These are phyloP conservation scores for Microctonus aethiopoides DNA, from an alignment of 2,888 invertebrate species.

Conservation along the genomic window DNA sequence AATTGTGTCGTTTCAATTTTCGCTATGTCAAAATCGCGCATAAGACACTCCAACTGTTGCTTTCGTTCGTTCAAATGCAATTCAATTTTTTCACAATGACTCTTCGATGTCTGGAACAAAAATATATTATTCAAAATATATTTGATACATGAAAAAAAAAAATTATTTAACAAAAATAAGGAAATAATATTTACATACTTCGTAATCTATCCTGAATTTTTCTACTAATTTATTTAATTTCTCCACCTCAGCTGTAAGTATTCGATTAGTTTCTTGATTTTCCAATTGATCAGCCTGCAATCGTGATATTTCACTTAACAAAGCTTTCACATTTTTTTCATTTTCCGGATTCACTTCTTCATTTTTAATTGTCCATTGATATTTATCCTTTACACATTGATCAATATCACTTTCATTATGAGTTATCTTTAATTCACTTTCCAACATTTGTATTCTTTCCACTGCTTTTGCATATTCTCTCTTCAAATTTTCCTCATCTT, in stretches of 20 bases:
- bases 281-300: constrained; percentile 47
- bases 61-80: constrained; percentile 43
- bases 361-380: constrained; percentile 20
- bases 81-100: constrained; percentile 46
- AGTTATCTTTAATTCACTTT: constrained; percentile 39
- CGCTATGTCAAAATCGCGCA: constrained; percentile 45
- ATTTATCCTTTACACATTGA: constrained; percentile 10
- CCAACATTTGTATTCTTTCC: constrained; percentile 42
- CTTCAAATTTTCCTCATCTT: constrained; percentile 31
- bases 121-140: too few relatives aligned
- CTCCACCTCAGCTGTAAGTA: constrained; percentile 49
- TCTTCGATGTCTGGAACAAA: constrained; percentile 44
- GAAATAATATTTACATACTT: constrained; percentile 45
- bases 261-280: constrained; percentile 46
- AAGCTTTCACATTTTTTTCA: constrained; percentile 10
- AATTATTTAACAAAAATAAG: background rate
- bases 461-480: constrained; percentile 42
- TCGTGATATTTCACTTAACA: constrained; percentile 47
- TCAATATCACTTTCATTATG: constrained; percentile 10
- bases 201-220: constrained; percentile 50
- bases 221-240: constrained; percentile 49
- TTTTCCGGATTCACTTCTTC: constrained; percentile 10
- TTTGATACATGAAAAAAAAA: background rate
- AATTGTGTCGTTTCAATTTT: constrained; percentile 51
- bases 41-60: constrained; percentile 44